These are phyloP conservation scores for Cabera pusaria DNA, from an alignment of 2,888 invertebrate species.

Conservation along the genomic window DNA sequence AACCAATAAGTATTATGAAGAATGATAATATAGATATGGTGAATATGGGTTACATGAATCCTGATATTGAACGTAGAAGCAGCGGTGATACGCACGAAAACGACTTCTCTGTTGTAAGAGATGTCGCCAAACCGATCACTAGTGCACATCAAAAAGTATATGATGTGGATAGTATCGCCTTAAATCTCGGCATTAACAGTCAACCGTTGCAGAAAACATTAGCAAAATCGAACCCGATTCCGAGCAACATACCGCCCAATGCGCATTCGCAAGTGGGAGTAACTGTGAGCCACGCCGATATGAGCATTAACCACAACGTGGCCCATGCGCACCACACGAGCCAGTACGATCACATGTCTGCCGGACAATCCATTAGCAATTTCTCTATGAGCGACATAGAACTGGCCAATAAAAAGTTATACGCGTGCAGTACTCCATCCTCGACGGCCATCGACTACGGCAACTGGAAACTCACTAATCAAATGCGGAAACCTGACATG, in stretches of 20 bases:
- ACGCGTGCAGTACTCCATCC: constrained; percentile 55
- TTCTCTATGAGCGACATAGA: constrained; percentile 75
- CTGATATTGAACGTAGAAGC: constrained; percentile 58
- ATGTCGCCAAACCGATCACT: constrained; percentile 47
- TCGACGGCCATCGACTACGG: constrained; percentile 64
- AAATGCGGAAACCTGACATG: constrained; percentile 63
- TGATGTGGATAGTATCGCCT: constrained; percentile 70
- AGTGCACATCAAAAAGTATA: constrained; percentile 58
- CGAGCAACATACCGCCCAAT: constrained; percentile 42
- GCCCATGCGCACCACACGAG: constrained; percentile 68
- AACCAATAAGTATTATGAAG: constrained; percentile 49
- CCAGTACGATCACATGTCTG: constrained; percentile 60
- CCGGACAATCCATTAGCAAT: constrained; percentile 53
- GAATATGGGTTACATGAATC: constrained; percentile 76
- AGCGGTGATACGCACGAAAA: constrained; percentile 49
- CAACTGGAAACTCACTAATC: constrained; percentile 69
- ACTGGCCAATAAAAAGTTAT: constrained; percentile 71
- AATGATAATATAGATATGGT: constrained; percentile 75
- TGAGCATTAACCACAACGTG: constrained; percentile 50
- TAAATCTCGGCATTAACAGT: constrained; percentile 68
- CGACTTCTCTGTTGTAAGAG: constrained; percentile 45
- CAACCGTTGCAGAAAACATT: constrained; percentile 57
- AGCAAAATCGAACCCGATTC: constrained; percentile 42
- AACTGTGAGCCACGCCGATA: constrained; percentile 13
- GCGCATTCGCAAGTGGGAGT: constrained; percentile 35